Evolutionary conservation across 23 tunicate genomes (phyloP).

Genomic region (Aplidium turbinatum): DNA sequence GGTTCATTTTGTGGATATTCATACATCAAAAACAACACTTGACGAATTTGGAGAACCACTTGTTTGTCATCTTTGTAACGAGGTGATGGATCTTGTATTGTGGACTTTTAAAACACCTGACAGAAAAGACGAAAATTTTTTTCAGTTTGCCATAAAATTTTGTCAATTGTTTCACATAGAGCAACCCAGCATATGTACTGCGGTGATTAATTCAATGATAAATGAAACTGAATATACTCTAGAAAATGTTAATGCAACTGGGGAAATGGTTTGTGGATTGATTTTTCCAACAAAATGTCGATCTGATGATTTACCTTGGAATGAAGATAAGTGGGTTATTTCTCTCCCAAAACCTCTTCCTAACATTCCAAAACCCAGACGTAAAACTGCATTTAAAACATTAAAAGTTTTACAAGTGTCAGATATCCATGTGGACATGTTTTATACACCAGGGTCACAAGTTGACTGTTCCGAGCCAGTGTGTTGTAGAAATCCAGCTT

Average conservation of each 20-base stretch:
- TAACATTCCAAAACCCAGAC: not conserved
- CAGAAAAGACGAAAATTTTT: slow-evolving; percentile 60
- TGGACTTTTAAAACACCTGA: slow-evolving; percentile 77
- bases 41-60: no score
- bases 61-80: slow-evolving; percentile 65
- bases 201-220: slow-evolving; percentile 50
- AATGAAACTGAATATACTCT: slow-evolving; percentile 55
- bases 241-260: slow-evolving; percentile 34
- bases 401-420: slow-evolving; percentile 86
- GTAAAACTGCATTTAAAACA: slow-evolving; percentile 5
- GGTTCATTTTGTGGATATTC: no score
- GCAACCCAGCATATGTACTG: slow-evolving; percentile 45
- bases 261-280: slow-evolving; percentile 76
- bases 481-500: slow-evolving; percentile 53
- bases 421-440: slow-evolving; percentile 79
- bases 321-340: slow-evolving; percentile 68
- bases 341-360: slow-evolving; percentile 35
- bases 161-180: slow-evolving; percentile 61
- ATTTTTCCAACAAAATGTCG: slow-evolving; percentile 62
- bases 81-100: slow-evolving; percentile 42
- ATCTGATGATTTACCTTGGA: slow-evolving; percentile 68
- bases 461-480: slow-evolving; percentile 81
- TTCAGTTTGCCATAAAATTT: slow-evolving; percentile 25
- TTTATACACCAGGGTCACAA: slow-evolving; percentile 50
- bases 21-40: no score